Evolutionary conservation across 2,113 vertebrate genomes (phyloP).

Genomic region (Leptocoma aspasia): DNA sequence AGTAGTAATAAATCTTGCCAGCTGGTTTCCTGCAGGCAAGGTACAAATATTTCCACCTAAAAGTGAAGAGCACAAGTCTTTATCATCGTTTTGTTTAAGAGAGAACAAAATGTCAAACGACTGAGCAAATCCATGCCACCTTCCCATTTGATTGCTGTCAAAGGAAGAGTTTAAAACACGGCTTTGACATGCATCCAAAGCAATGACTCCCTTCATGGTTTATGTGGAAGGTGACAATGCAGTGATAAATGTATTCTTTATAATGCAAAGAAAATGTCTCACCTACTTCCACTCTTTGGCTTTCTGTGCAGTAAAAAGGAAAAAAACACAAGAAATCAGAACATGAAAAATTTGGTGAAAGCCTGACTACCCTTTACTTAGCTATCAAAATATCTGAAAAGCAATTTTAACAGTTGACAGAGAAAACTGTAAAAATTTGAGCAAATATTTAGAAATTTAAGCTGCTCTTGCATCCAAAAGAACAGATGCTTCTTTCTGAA

Average conservation of each 20-base stretch:
- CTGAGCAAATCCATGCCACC: neutral
- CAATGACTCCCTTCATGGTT: neutral
- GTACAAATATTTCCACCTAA: neutral
- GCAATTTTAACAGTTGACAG: neutral
- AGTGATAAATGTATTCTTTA: neutral
- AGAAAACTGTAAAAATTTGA: neutral
- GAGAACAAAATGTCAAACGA: neutral
- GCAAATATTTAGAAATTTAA: neutral
- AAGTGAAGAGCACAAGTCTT: neutral
- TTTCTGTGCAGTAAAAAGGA: neutral
- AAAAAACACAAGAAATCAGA: neutral
- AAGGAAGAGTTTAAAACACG: neutral
- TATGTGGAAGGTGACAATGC: neutral
- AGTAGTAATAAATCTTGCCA: neutral
- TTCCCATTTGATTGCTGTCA: neutral
- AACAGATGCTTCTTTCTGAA: neutral
- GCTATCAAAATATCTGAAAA: neutral
- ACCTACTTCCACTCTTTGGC: neutral
- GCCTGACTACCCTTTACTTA: neutral
- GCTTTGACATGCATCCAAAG: neutral
- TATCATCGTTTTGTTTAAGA: neutral
- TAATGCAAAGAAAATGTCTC: neutral
- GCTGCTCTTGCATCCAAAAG: neutral
- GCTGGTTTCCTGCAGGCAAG: neutral
- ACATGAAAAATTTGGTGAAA: neutral